These are phyloP conservation scores for Podiceps cristatus DNA, from an alignment of 2,113 vertebrate species.

Conservation along the genomic window DNA sequence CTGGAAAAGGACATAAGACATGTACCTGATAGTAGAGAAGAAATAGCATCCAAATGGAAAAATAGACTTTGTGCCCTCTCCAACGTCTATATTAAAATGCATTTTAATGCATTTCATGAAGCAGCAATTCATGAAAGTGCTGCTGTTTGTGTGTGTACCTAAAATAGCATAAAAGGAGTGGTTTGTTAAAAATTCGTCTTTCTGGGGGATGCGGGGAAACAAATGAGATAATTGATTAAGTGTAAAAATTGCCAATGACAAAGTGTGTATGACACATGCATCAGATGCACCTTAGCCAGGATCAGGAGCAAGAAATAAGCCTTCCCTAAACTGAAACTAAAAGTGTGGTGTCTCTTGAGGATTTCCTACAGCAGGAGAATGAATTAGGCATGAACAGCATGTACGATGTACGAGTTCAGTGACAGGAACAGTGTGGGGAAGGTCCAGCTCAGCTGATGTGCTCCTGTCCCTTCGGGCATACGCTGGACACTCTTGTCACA, in stretches of 20 bases:
- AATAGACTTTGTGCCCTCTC: background rate
- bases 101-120: background rate
- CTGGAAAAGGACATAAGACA: background rate
- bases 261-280: background rate
- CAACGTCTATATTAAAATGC: background rate
- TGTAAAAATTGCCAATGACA: background rate
- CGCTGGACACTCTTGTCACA: background rate
- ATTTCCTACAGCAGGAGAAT: background rate
- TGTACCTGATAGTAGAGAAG: background rate
- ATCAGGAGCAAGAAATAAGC: background rate
- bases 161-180: background rate
- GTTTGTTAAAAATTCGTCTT: background rate
- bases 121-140: background rate
- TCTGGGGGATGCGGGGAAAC: background rate
- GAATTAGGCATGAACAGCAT: background rate
- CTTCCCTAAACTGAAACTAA: background rate
- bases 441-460: background rate
- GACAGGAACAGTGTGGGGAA: accelerated
- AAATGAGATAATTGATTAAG: background rate
- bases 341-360: background rate
- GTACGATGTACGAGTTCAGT: accelerated
- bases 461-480: background rate
- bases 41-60: background rate
- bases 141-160: background rate
- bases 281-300: background rate